Conservation (phyloP, 92 coral and sea anemone genomes). For the Epizoanthus fatuus region DNA sequence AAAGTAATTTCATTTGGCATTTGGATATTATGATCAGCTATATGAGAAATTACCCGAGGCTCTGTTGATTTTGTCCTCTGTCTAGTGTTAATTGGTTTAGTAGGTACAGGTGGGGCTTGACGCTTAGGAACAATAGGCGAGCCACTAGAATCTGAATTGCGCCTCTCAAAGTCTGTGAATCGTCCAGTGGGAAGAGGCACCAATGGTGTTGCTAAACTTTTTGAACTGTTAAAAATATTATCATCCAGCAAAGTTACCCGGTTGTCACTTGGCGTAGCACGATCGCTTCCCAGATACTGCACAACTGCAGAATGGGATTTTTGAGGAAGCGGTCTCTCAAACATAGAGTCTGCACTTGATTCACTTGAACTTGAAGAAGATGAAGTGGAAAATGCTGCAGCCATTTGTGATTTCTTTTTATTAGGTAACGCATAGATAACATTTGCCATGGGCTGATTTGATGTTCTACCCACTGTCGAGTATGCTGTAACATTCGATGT, state of each 20-base stretch:
- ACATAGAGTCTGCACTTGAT: conserved; percentile 17
- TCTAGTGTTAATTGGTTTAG: neutral
- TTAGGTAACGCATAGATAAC: conserved; percentile 5
- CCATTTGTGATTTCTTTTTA: neutral
- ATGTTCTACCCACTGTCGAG: neutral
- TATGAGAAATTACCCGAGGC: neutral
- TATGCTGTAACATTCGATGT: neutral
- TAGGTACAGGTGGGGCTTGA: conserved; percentile 51
- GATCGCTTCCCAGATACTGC: conserved; percentile 24
- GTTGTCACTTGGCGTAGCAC: neutral
- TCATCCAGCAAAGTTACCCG: conserved; percentile 24
- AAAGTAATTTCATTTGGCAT: neutral
- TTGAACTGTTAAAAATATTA: neutral
- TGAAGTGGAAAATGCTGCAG: conserved; percentile 1
- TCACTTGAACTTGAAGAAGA: neutral
- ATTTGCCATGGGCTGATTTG: neutral
- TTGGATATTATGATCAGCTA: neutral
- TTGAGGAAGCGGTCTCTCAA: neutral
- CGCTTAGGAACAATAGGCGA: conserved; percentile 70
- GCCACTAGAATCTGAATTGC: conserved; percentile 33
- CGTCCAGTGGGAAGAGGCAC: conserved; percentile 51
- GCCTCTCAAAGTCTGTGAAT: neutral
- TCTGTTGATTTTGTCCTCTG: conserved; percentile 16
- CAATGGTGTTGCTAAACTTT: conserved; percentile 45
- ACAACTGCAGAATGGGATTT: neutral